Conservation (phyloP, 2,888 invertebrate genomes). For the Neoascia interrupta region DNA sequence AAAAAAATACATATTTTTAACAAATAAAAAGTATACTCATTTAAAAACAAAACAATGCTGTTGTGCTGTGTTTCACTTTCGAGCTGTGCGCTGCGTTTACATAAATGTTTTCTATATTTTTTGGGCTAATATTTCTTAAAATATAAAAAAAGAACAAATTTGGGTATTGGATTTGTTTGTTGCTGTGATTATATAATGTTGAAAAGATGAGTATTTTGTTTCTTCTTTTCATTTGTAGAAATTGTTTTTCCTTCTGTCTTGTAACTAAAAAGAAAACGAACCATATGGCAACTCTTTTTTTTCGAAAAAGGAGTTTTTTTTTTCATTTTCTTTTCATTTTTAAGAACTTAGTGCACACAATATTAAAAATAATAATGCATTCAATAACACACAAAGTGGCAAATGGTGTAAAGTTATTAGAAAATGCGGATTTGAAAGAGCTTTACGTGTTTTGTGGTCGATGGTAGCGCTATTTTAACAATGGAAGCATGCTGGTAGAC, state of each 20-base stretch:
- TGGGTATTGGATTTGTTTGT: constrained; percentile 62
- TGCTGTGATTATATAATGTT: constrained; percentile 47
- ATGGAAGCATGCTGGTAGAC: constrained; percentile 40
- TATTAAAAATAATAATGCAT: constrained; percentile 24
- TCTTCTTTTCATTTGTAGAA: constrained; percentile 50
- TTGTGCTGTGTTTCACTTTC: constrained; percentile 68
- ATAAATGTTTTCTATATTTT: constrained; percentile 31
- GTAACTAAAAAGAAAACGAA: constrained; percentile 41
- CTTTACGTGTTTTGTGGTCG: constrained; percentile 47
- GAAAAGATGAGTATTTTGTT: constrained; percentile 25
- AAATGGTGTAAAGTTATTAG: constrained; percentile 35
- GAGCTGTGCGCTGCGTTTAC: constrained; percentile 56
- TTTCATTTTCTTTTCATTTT: constrained; percentile 2
- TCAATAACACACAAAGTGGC: constrained; percentile 31
- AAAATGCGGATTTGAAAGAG: constrained; percentile 26
- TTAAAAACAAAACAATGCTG: constrained; percentile 53
- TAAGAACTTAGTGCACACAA: constrained; percentile 42
- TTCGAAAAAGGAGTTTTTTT: constrained; percentile 8
- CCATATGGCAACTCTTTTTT: constrained; percentile 1
- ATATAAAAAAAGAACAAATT: constrained; percentile 13
- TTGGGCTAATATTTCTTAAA: constrained; percentile 47
- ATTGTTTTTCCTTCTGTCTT: constrained; percentile 32
- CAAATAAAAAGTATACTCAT: constrained; percentile 42
- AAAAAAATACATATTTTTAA: constrained; percentile 26
- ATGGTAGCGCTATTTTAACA: constrained; percentile 38